Evolutionary conservation across 1,140 invertebrate genomes (phyloP), one percentile per base, ranked within the genome.

Genomic region (Bombus affinis): DNA sequence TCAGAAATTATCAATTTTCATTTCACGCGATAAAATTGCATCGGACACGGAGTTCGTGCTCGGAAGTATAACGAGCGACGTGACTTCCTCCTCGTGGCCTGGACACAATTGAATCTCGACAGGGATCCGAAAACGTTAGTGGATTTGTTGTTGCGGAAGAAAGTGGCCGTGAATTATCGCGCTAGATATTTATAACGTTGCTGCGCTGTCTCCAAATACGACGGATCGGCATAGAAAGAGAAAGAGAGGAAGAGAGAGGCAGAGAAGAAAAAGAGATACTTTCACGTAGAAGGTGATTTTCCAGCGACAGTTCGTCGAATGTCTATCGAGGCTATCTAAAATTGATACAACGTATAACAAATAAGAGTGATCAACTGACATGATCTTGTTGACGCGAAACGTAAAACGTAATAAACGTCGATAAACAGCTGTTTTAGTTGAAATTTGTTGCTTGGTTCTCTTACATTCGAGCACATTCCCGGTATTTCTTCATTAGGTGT

Each of bases 1-100:
- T 75, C 32, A 65, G n/a, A 65, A 83, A 70, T 76, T 53, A 77
- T 83, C 73, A 76, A 83, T 77, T 53, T 39, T 22, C 44, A 42
- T 77, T 68, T 22, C 35, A 28, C 2, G 18, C 25, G 1, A 70
- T 70, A 53, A 79, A 68, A 68, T 79, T 47, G 42, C 42, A 68
- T 79, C 22, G 32, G n/a, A 25, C 32, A 77, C 57, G 37, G 37
- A 32, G 39, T 66, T 62, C 75, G 75, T 78, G 59, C 37, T 37
- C 37, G 37, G 42, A 79, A 68, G 62, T 47, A 44, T 66, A 68
- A 79, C 39, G 62, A 77, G 42, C n/a, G 32, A 79, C 77, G 62
- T 68, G 42, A 47, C 39, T 79, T 68, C 42, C 37, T 35, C 10
- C 39, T 44, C 15, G 42, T n/a, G n/a, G n/a, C 8, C 18, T 28